These are phyloP conservation scores for Lobophora halterata DNA, from an alignment of 2,888 invertebrate species.

Conservation along the genomic window DNA sequence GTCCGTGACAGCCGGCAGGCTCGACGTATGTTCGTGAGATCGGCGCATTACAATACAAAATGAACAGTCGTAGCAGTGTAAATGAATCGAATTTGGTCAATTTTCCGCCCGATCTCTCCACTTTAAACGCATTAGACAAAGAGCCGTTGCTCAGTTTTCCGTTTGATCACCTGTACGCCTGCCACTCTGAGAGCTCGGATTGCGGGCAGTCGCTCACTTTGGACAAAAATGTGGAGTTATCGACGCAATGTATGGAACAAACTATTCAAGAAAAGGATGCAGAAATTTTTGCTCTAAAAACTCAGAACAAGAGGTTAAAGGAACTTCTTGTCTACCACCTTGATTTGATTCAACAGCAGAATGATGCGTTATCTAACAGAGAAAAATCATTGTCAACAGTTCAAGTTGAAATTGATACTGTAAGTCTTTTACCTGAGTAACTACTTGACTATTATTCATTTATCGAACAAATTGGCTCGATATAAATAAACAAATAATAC, in stretches of 20 bases:
- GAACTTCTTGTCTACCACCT: conserved; percentile 90
- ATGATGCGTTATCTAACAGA: conserved; percentile 89
- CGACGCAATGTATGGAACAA: conserved; percentile 53
- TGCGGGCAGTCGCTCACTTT: conserved; percentile 52
- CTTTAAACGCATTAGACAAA: conserved; percentile 69
- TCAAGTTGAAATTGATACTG: conserved; percentile 89
- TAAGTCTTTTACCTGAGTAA: too few species aligned
- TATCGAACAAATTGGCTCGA: too few species aligned
- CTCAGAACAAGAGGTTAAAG: conserved; percentile 86
- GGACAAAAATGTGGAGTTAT: conserved; percentile 65
- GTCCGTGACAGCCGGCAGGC: conserved; percentile 73
- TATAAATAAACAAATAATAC: too few species aligned
- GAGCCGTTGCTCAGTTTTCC: conserved; percentile 82
- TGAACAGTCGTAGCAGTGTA: conserved; percentile 75
- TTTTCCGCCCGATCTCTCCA: conserved; percentile 64
- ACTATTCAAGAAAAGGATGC: conserved; percentile 59
- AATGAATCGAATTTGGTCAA: conserved; percentile 76
- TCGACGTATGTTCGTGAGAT: conserved; percentile 60
- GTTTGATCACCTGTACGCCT: conserved; percentile 88
- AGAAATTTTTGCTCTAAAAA: conserved; percentile 43
- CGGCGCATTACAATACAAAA: conserved; percentile 65
- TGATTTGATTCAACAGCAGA: conserved; percentile 94
- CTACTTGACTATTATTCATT: too few species aligned
- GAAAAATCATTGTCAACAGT: conserved; percentile 88
- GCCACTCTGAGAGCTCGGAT: conserved; percentile 71